Base-by-base conservation (phyloP, 92 coral and sea anemone species). In the Bergia puertoricense region DNA sequence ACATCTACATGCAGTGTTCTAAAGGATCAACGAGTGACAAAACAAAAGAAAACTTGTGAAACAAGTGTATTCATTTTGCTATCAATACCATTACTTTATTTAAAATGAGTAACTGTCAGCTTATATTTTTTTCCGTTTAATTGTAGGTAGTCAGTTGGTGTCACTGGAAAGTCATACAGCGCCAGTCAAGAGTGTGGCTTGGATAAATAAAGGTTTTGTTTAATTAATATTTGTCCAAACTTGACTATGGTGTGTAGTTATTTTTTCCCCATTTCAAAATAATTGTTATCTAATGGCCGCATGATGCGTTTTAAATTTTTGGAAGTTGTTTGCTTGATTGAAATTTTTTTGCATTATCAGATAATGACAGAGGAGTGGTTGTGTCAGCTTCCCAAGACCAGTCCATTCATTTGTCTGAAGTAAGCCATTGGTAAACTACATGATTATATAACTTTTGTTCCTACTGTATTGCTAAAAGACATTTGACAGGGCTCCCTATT, bases 161-260 rank as follows among this genome's bases (percentile, higher is more conserved):
- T 88, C 92, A 56, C 80, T 69, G 59, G 93, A 89, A 50, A 95
- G 93, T 5, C 99, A 97, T 87, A 74, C 95, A 14, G 92, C 95
- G 11, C 98, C 99, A n/a, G 96, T 97, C 67, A 97, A 97, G 90
- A 92, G 94, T 86, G 98, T 97, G n/a, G 86, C 93, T 42, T 97
- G 99, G 99, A 94, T 97, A 73, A 76, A 85, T 30, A 94, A 92
- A 92, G 96, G 96, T 93, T 83, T 57, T 39, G n/a, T 79, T 43
- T 54, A 36, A 72, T n/a, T 30, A 45, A 56, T n/a, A 45, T 88
- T 15, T 11, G 38, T 41, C 4, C 54, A n/a, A 37, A 37, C 50
- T 39, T 77, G 18, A 6, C 14, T 54, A 11, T 11, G 16, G 2
- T 18, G 14, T 10, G 16, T 54, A 46, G 9, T 4, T 46, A 46